Evolutionary conservation across 2,113 vertebrate genomes (phyloP), one percentile per base, ranked within the genome.

Genomic region (Oncorhynchus nerka): DNA sequence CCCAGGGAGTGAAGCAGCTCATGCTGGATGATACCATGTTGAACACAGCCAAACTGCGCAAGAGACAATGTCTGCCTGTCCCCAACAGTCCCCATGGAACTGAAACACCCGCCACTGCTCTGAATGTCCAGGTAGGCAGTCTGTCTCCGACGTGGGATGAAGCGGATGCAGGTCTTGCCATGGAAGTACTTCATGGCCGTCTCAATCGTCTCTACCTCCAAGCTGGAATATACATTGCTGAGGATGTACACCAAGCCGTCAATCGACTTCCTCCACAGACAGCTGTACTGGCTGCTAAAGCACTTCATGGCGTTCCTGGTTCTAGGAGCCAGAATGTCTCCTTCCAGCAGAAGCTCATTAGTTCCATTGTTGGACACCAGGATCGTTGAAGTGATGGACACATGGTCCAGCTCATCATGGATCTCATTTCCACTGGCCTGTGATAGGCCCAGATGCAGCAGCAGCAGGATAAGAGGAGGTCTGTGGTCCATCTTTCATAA

Each of bases 1-100:
- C 92, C 92, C 26, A 94, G 32, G 0, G 84, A 12, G 13, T 92
- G 92, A 32, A 92, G 68, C 68, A 92, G 55, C 68, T 91, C 90
- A 9, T 93, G 92, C 70, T 88, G 86, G 69, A 83, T 75, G 75
- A 93, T 66, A 5, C 87, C 84, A 0, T 49, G 12, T 0, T 1
- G 0, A 0, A 93, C 0, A 13, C 92, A 94, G 48, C 86, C 84
- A 0, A 1, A 71, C 62, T 0, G 74, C 71, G 87, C 75, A 78
- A 94, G 81, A 3, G 88, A 88, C 65, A 92, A 1, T 16, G 66
- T 7, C 85, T 93, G 93, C 51, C 7, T 79, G 2, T 76, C 85
- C 59, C 90, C 89, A 0, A 4, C 3, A 1, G 4, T 45, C 9
- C 91, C 91, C 28, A 90, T 0, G 1, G 64, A 2, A 6, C 92